A percentile compares a stretch with the other conserved stretches of the same genome.
phyloP scores from a whole-genome alignment of 2,113 vertebrate genomes.

The Perca flavescens region DNA sequence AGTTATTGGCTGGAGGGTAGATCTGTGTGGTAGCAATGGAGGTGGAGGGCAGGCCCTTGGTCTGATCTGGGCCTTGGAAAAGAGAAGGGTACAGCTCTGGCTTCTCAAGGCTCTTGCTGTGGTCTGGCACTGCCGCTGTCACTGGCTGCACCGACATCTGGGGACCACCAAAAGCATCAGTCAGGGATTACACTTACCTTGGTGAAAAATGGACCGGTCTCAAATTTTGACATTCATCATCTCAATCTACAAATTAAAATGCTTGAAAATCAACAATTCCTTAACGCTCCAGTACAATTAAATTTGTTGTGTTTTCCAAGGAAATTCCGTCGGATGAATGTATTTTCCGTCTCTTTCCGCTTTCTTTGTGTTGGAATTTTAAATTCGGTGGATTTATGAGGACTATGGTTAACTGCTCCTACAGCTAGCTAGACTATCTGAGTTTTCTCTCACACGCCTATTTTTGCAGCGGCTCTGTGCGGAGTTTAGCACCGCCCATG shows the following conservation, averaged over 20 bases:
- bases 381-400: too few species aligned
- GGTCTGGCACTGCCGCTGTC: conserved; percentile 84
- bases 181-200: neutral
- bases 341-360: too few species aligned
- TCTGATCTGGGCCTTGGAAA: conserved; percentile 85
- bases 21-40: conserved; percentile 86
- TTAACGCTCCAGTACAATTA: neutral
- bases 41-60: conserved; percentile 88
- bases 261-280: neutral
- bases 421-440: too few species aligned
- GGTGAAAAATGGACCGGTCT: neutral
- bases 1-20: conserved; percentile 88
- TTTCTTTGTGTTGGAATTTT: too few species aligned
- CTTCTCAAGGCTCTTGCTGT: conserved; percentile 88
- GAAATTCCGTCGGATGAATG: too few species aligned
- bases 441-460: too few species aligned
- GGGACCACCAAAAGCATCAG: neutral
- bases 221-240: neutral
- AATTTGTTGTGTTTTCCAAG: neutral
- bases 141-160: conserved; percentile 89
- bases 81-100: conserved; percentile 81
- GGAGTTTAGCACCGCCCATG: too few species aligned
- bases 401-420: too few species aligned
- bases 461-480: too few species aligned
- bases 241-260: neutral